Conservation (phyloP, 2,888 invertebrate species). For the Hydrotaea diabolus region DNA sequence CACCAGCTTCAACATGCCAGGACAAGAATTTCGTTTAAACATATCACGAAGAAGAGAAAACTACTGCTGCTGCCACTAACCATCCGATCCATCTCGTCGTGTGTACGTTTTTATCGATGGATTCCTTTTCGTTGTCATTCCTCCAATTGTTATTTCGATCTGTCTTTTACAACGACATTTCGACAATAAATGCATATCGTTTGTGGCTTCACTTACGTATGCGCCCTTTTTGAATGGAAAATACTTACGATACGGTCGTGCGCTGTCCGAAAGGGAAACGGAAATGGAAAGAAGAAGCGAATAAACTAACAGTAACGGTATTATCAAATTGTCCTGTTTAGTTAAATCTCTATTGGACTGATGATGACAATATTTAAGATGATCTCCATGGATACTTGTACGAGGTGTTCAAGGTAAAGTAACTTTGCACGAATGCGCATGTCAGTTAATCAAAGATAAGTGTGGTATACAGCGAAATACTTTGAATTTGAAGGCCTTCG, state of each 20-base stretch:
- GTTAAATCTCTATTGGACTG: constrained; percentile 58
- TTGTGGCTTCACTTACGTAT: not conserved
- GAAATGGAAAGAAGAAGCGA: constrained; percentile 4
- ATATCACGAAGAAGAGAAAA: not conserved
- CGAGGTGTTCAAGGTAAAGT: too few relatives aligned
- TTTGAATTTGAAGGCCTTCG: too few relatives aligned
- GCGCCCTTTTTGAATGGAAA: not conserved
- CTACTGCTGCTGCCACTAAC: not conserved
- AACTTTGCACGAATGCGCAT: too few relatives aligned
- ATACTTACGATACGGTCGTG: not conserved
- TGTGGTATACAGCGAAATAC: too few relatives aligned
- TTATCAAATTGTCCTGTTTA: constrained; percentile 61
- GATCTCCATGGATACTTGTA: not conserved
- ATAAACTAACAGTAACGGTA: constrained; percentile 49
- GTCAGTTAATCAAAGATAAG: too few relatives aligned
- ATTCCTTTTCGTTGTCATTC: constrained; percentile 1
- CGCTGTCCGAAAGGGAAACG: not conserved
- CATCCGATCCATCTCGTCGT: constrained; percentile 6
- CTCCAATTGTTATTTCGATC: constrained; percentile 36
- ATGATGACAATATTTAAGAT: not conserved
- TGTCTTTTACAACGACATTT: constrained; percentile 55
- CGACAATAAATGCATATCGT: constrained; percentile 58
- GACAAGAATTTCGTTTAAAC: constrained; percentile 51
- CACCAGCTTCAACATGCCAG: not conserved
- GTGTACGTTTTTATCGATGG: not conserved